These are phyloP conservation scores for Malurus splendens DNA, from an alignment of 2,797 vertebrate species.

Conservation along the genomic window DNA sequence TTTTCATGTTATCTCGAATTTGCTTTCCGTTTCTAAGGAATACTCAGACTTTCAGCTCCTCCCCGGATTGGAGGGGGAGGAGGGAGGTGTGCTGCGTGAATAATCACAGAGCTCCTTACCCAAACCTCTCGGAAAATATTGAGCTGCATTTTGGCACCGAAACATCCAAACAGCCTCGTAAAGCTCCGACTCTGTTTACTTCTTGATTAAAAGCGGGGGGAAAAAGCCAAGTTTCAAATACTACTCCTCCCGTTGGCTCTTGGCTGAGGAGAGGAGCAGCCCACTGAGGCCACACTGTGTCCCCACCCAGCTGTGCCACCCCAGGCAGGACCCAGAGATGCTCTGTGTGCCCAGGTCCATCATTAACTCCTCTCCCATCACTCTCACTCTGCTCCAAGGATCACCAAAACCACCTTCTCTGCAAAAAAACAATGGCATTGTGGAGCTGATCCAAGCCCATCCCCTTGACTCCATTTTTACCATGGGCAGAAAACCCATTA, in stretches of 20 bases:
- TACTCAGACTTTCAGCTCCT: background rate
- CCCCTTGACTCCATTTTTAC: background rate
- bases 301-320: background rate
- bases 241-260: accelerated
- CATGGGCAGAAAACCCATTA: background rate
- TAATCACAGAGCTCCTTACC: background rate
- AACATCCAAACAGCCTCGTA: background rate
- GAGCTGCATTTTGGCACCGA: background rate
- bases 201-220: background rate
- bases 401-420: background rate
- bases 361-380: accelerated
- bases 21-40: background rate
- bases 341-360: background rate
- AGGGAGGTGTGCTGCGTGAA: background rate
- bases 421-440: background rate
- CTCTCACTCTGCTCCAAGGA: background rate
- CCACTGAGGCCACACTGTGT: background rate
- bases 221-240: accelerated
- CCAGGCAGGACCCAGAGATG: background rate
- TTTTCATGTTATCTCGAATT: background rate
- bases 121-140: background rate
- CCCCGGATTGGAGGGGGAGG: accelerated
- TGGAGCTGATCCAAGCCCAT: background rate
- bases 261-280: background rate
- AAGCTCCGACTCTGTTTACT: background rate